phyloP scores from a whole-genome alignment of 2,113 vertebrate genomes.

The Sardina pilchardus region DNA sequence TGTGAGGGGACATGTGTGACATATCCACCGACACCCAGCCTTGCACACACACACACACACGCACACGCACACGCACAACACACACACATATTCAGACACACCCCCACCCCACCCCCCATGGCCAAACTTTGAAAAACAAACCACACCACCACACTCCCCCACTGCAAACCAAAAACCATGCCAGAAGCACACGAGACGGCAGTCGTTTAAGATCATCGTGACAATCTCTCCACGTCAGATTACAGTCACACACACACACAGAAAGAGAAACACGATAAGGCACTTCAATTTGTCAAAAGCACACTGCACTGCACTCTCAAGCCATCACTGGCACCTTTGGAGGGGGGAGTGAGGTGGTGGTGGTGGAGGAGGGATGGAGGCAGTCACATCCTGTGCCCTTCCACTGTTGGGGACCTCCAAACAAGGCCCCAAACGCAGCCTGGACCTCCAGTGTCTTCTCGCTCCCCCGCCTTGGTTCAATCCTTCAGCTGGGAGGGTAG shows the following conservation, averaged over 20 bases:
- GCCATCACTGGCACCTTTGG: slow-evolving; percentile 72
- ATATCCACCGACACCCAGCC: slow-evolving; percentile 24
- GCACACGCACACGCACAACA: slow-evolving; percentile 5
- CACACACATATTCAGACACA: background rate
- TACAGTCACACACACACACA: slow-evolving; percentile 59
- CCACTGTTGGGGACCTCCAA: slow-evolving; percentile 27
- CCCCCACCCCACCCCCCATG: background rate
- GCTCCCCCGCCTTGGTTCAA: slow-evolving; percentile 46
- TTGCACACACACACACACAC: background rate
- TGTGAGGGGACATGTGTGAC: slow-evolving; percentile 33
- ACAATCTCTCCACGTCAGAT: slow-evolving; percentile 58
- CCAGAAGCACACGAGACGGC: slow-evolving; percentile 65
- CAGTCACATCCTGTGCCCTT: slow-evolving; percentile 40
- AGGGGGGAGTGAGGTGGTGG: slow-evolving; percentile 58
- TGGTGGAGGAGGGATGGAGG: slow-evolving; percentile 19
- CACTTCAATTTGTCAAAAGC: slow-evolving; percentile 71
- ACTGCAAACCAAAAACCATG: slow-evolving; percentile 76
- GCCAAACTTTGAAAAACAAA: slow-evolving; percentile 36
- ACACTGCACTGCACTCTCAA: slow-evolving; percentile 75
- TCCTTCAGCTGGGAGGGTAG: slow-evolving; percentile 61
- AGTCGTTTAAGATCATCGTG: slow-evolving; percentile 53
- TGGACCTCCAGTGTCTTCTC: slow-evolving; percentile 57
- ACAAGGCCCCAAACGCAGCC: slow-evolving; percentile 50
- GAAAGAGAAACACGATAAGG: slow-evolving; percentile 55
- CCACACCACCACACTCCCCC: slow-evolving; percentile 52